Base-by-base conservation (phyloP, 35 echinoderm and acorn worm species). In the Patiria miniata region DNA sequence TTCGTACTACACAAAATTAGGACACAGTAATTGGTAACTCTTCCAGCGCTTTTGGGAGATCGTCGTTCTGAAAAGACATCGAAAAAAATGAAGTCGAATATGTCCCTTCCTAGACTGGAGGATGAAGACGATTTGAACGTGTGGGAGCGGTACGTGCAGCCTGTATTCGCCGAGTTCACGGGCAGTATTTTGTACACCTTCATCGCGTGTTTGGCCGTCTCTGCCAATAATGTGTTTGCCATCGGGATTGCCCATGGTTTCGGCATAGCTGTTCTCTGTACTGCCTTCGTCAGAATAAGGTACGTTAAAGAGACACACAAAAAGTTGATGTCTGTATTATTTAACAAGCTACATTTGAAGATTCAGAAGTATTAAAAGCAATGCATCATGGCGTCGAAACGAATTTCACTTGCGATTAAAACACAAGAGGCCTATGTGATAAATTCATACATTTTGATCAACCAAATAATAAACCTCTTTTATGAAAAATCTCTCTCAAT, bases 221-320 rank as follows among this genome's bases (percentile, higher is more conserved):
- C 91, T 7, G 88, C 83, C 30, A 52, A 88, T 2, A 51, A 79
- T 39, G 5, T 90, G 10, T 79, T 97, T 40, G 80, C 69, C 1
- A 93, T 93, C 55, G 78, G 78, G 57, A 76, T 97, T 17, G 94
- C 83, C 12, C 86, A 92, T 69, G 94, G 94, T 22, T 83, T 97
- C 28, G 91, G 53, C 10, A 84, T 88, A 2, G 86, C 83, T 2
- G 94, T 84, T n/a, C 78, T 96, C 19, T 96, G 90, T 52, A 89
- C 79, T 26, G 87, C 80, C 38, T 96, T 96, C 68, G 56, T 96
- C 52, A 92, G 92, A 39, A 93, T 96, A 82, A 96, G 94, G 94
- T 96, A 47, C 4, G 42, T 12, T 6, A 47, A 6, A 47, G 42
- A 47, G 4, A 12, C 12, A 47, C 42, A 21, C 3, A 78, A 36